Evolutionary conservation across 2,888 invertebrate species (phyloP), one percentile per base, ranked within the genome.

Genomic region (Tetrapedia diversipes): DNA sequence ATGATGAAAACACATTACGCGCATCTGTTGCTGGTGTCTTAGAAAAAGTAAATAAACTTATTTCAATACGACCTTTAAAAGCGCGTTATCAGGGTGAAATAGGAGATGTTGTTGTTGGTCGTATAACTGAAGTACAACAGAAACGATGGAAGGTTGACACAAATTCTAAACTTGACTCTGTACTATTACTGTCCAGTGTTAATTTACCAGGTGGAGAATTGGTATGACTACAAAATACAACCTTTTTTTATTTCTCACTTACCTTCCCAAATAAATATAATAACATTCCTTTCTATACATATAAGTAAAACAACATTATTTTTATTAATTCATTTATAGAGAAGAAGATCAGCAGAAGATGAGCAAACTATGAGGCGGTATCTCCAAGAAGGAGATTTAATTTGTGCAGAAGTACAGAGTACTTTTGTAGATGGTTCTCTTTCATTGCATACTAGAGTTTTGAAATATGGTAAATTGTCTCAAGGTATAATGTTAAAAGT

Each of bases 171-270:
- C 92, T 96, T 89, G 98, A 98, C 92, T 97, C 98, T 0, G 94
- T 97, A 51, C 93, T 99, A 14, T 94, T 97, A 76, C 92, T 99
- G 22, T 97, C 98, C 0, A 97, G 98, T 39, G 98, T 99, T 1
- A 99, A 99, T 93, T 93, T 99, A 78, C 99, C 99, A n/a, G 99
- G 99, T 34, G 97, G 97, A 66, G 99, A 99, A 93, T 92, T 99
- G 94, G 97, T 97, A 93, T 91, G 92, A 56, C 56, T 49, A 41
- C 7, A 47, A 51, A 32, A 51, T 43, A 19, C 6, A n/a, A 43
- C 4, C n/a, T 27, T n/a, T 11, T 1, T 16, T 32, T 45, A 0
- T 51, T 22, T 43, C 66, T 11, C 14, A 41, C 16, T 16, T 24
- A 24, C 4, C 19, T 8, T 53, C 0, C 6, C 10, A 29, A 47